Evolutionary conservation across 23 tunicate species (phyloP), one percentile per base, ranked within the genome.

Genomic region (Clavelina lepadiformis): DNA sequence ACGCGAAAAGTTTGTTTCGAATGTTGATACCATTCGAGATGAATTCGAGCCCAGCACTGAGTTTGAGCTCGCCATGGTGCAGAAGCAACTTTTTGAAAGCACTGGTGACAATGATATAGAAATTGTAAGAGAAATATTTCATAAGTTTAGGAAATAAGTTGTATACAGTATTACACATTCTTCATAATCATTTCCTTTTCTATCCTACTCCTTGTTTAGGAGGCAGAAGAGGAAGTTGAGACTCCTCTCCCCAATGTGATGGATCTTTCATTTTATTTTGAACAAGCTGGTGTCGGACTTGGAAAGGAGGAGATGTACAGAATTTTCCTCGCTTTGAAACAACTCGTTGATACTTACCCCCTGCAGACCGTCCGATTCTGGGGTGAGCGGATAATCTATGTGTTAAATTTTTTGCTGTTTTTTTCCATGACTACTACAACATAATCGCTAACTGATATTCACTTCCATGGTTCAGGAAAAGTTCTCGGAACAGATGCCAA

Each of bases 181-280:
- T 54, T 15, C 19, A 54, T 15, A 54, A 54, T 21, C 61, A 15
- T 54, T 21, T 54, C 21, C 13, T 44, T 44, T 13, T 44, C 18
- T 44, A 11, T 44, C 50, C 18, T 18, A 44, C 50, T 44, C 50
- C 50, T 44, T 28, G 28, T 20, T 45, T 46, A 82, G 89, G 97
- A 89, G 70, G 83, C 97, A 3, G 97, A 89, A 34, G 98, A 93
- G 65, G 98, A 93, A 52, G 83, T 85, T 3, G 94, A 93, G 55
- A 78, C 94, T 21, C 88, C 93, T 0, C 87, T 93, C 21, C 98
- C 98, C 20, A 79, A 93, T 70, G 73, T 93, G 44, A 79, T 83
- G 88, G 94, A 93, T 26, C 74, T 88, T 32, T 68, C 94, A 8
- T 78, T 69, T 47, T 47, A 68, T 56, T 93, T 93, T 45, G 98